Evolutionary conservation across 2,113 vertebrate genomes (phyloP), one percentile per base, ranked within the genome.

Genomic region (Hypanus sabinus): DNA sequence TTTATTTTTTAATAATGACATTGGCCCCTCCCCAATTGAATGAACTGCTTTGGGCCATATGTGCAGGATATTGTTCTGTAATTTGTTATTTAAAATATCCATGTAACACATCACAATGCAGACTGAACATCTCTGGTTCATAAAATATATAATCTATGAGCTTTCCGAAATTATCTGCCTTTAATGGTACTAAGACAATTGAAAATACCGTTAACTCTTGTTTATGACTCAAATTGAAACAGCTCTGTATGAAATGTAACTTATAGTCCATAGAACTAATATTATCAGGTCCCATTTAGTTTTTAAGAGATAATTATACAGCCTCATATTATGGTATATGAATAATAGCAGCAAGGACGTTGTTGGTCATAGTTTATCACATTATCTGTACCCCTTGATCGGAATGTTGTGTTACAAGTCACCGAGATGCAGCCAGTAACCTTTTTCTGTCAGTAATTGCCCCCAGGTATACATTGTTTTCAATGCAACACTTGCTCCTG

Each of bases 321-420:
- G 22, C 33, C 60, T 90, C 30, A 65, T 14, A 62, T 33, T 65
- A 7, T 90, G 85, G 30, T 65, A 90, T 62, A 65, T 68, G 85
- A 65, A 65, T 68, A 18, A 20, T 68, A 36, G 18, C 85, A 90
- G 60, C 16, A 90, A 90, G 16, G 60, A 90, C 60, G 33, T 68
- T 68, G 57, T 65, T 33, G 85, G 85, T 65, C 6, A 18, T 30
- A 65, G 57, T 90, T 90, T 65, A 33, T 65, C 85, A 90, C 62
- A n/a, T 90, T 68, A 90, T 33, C 85, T 90, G 60, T 33, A 90
- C 60, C 60, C 85, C n/a, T 65, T 20, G 60, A 90, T 90, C 33
- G 85, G 60, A 18, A 11, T 65, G 85, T 33, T 65, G 60, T 65
- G 60, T 65, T 90, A 90, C 83, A 87, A 87, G 27, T 60, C 83